Evolutionary conservation across 2,888 invertebrate genomes (phyloP), one percentile per base, ranked within the genome.

Genomic region (Trachelus stipa): DNA sequence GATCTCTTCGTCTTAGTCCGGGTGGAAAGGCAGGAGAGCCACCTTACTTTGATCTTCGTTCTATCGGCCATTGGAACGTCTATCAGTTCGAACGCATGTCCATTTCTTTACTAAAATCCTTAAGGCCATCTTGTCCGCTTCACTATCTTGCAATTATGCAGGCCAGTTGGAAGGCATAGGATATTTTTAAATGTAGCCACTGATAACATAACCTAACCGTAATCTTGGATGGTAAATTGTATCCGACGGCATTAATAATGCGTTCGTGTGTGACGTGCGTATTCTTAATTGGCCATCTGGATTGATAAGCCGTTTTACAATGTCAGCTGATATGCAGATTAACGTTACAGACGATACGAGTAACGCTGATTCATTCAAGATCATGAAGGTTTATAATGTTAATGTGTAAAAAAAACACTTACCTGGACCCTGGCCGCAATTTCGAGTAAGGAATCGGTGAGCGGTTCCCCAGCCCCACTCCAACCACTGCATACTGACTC

Each of bases 1-100:
- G 87, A 87, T 87, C 87, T 88, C 82, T 82, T 83, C 80, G 79
- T 82, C 80, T 79, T 77, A 79, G 79, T 80, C 80, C 82, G 82
- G 81, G 79, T 86, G 82, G 83, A 85, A 86, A 87, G 85, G 85
- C 81, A 79, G 77, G 79, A 80, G 78, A 76, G 77, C 71, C 71
- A 79, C 79, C 82, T 80, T 79, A 79, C 79, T 77, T 77, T 76
- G 80, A 71, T 82, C 82, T 80, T 79, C 77, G 69, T 68, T 37
- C 71, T 40, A 68, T 76, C 35, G 74, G 56, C 23, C 23, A 56
- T 56, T 23, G 56, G 56, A 56, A 56, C 35, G 74, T 74, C 74
- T 34, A 11, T 74, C 37, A 31, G 30, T 74, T 11, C 23, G 74
- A 34, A 6, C 74, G 11, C 11, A 37, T 74, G 56, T 56, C 56